Percentiles rank a stretch among this genome's conserved stretches.
These are phyloP conservation scores for Chorisops tibialis DNA, from an alignment of 2,888 invertebrate species.

Conservation along the genomic window DNA sequence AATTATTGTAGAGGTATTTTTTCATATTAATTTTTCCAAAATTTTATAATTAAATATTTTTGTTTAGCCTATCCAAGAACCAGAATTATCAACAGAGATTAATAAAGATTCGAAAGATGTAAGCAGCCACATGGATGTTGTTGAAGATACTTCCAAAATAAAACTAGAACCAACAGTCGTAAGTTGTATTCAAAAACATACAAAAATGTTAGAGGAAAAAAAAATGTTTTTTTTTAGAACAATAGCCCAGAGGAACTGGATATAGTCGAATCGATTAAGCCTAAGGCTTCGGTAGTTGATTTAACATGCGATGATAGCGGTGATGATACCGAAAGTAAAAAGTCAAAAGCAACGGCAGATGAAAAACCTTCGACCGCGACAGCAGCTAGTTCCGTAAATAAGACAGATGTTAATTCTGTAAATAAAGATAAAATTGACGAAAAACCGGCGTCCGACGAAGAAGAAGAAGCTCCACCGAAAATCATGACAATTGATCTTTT, in stretches of 20 bases:
- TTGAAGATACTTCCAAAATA: constrained; percentile 2
- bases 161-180: neutral
- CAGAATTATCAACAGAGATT: neutral
- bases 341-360: too few species aligned
- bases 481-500: constrained; percentile 14
- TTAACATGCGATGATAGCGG: constrained; percentile 19
- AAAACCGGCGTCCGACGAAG: neutral
- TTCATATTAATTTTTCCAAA: too few species aligned
- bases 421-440: too few species aligned
- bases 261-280: neutral
- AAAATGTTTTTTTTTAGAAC: neutral
- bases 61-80: too few species aligned
- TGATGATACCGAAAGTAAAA: neutral
- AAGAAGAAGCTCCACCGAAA: neutral
- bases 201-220: neutral
- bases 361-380: too few species aligned
- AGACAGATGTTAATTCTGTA: too few species aligned
- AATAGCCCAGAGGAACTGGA: neutral
- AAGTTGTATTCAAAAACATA: neutral
- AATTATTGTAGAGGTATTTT: too few species aligned
- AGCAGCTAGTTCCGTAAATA: too few species aligned
- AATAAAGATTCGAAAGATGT: neutral
- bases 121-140: constrained; percentile 11
- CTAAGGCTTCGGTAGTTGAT: neutral
- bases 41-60: too few species aligned